phyloP scores from a whole-genome alignment of 1,140 invertebrate genomes.

The Lordiphosa stackelbergi region DNA sequence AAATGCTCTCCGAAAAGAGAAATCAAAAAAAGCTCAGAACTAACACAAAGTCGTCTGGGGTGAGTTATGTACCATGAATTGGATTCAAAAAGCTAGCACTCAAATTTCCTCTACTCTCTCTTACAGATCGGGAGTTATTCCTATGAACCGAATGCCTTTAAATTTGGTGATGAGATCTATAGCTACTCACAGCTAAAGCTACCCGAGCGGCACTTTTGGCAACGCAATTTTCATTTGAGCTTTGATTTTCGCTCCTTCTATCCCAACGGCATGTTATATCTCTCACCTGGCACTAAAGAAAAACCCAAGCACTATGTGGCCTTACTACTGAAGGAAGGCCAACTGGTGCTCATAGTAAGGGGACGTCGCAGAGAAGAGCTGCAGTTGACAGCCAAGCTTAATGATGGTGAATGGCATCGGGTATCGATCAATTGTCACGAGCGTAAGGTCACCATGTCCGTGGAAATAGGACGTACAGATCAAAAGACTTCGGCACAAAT shows the following conservation, averaged over 20 bases:
- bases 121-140: slow-evolving; percentile 84
- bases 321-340: slow-evolving; percentile 84
- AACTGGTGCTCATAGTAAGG: slow-evolving; percentile 83
- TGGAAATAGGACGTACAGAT: slow-evolving; percentile 83
- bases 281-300: slow-evolving; percentile 83
- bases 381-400: slow-evolving; percentile 81
- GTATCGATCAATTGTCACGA: slow-evolving; percentile 82
- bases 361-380: slow-evolving; percentile 83
- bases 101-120: slow-evolving; percentile 28
- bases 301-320: slow-evolving; percentile 85
- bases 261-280: slow-evolving; percentile 87
- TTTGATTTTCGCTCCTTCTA: slow-evolving; percentile 93
- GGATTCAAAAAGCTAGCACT: slow-evolving; percentile 1
- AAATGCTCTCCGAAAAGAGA: slow-evolving; percentile 27
- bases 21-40: slow-evolving; percentile 60
- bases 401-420: slow-evolving; percentile 91
- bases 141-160: slow-evolving; percentile 87
- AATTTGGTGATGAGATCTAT: slow-evolving; percentile 88
- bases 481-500: slow-evolving; percentile 78
- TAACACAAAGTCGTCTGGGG: slow-evolving; percentile 72
- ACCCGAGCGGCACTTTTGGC: slow-evolving; percentile 82
- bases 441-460: slow-evolving; percentile 82
- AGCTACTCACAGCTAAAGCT: slow-evolving; percentile 86
- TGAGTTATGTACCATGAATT: slow-evolving; percentile 54
- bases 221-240: slow-evolving; percentile 85